A percentile compares a stretch with the other conserved stretches of the same genome.
These are phyloP conservation scores for Copidosoma floridanum DNA, from an alignment of 1,140 invertebrate species.

Conservation along the genomic window DNA sequence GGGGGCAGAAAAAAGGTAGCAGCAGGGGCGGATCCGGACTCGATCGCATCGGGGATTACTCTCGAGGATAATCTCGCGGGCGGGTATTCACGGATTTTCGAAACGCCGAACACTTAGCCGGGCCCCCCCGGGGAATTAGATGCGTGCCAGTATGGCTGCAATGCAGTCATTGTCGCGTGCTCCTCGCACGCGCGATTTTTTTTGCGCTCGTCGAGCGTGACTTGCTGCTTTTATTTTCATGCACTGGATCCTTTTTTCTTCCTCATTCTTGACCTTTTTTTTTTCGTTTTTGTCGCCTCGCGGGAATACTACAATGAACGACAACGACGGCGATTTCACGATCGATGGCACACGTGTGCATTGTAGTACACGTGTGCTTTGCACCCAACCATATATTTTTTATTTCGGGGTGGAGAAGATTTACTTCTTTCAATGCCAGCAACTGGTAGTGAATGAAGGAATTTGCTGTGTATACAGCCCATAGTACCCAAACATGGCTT, in stretches of 20 bases:
- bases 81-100: too few relatives aligned
- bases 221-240: not conserved
- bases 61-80: conserved; percentile 8
- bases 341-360: not conserved
- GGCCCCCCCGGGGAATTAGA: too few relatives aligned
- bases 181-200: not conserved
- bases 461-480: too few relatives aligned
- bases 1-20: conserved; percentile 27
- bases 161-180: conserved; percentile 11
- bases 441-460: not conserved
- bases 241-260: not conserved
- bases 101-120: too few relatives aligned
- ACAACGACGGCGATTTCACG: not conserved
- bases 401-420: too few relatives aligned
- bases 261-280: not conserved
- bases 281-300: not conserved
- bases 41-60: not conserved
- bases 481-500: not conserved
- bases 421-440: too few relatives aligned
- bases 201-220: too few relatives aligned
- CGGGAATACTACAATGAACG: not conserved
- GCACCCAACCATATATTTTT: too few relatives aligned
- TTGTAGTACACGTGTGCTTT: not conserved
- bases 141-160: too few relatives aligned
- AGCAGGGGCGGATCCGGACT: conserved; percentile 12